phyloP scores from a whole-genome alignment of 2,888 invertebrate species.

The Microplitis manilae region DNA sequence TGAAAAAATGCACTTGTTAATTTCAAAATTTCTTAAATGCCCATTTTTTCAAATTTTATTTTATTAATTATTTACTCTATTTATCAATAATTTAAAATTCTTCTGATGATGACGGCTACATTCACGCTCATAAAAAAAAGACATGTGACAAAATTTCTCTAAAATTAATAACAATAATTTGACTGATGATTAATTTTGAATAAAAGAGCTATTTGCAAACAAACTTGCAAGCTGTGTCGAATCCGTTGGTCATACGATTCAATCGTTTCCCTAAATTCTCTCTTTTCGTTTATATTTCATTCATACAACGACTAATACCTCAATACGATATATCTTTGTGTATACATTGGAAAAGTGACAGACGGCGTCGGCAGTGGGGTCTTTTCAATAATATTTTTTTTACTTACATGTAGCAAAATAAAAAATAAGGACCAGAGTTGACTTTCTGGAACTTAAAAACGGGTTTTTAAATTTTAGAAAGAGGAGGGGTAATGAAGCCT shows the following conservation, averaged over 20 bases:
- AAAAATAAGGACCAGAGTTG: background rate
- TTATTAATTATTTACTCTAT: no score
- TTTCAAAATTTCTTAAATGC: no score
- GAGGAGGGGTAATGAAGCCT: background rate
- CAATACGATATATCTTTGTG: constrained; percentile 64
- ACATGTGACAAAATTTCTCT: background rate
- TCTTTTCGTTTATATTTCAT: constrained; percentile 22
- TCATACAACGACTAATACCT: constrained; percentile 56
- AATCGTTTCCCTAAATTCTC: constrained; percentile 69
- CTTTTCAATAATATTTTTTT: background rate
- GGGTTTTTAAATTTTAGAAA: no score
- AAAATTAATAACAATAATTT: constrained; percentile 50
- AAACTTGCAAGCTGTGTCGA: constrained; percentile 69
- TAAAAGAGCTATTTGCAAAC: constrained; percentile 70
- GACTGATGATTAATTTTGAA: constrained; percentile 63
- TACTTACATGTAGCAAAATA: background rate
- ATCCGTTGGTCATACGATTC: constrained; percentile 65
- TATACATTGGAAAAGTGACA: constrained; percentile 59
- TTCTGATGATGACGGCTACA: no score
- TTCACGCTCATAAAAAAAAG: no score
- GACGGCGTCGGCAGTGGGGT: constrained; percentile 50
- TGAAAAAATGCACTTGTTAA: no score
- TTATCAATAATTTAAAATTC: no score
- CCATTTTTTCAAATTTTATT: no score
- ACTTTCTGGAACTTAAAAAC: no score